A percentile compares a stretch with the other conserved stretches of the same genome.
These are phyloP conservation scores for Sitta europaea DNA, from an alignment of 2,113 vertebrate genomes.

Conservation along the genomic window DNA sequence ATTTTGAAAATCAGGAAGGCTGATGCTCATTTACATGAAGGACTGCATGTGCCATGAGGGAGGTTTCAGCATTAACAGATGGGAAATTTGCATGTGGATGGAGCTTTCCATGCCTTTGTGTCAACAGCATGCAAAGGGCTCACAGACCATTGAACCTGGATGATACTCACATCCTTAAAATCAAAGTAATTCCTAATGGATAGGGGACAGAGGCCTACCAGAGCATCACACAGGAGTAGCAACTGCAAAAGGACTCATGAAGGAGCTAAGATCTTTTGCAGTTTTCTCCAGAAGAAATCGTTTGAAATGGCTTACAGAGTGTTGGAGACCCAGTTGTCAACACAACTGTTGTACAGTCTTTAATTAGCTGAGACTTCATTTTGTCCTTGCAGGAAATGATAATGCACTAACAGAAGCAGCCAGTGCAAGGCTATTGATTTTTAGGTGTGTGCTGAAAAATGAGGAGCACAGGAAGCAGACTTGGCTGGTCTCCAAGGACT, in stretches of 20 bases:
- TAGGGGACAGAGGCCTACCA: neutral
- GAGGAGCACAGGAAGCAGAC: neutral
- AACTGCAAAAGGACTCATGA: neutral
- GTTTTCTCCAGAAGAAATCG: neutral
- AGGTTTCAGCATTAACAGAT: neutral
- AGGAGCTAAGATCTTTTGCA: neutral
- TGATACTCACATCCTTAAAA: neutral
- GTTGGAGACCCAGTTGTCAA: neutral
- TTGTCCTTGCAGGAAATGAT: constrained; percentile 19
- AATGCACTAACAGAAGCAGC: neutral
- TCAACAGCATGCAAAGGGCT: neutral
- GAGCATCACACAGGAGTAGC: neutral
- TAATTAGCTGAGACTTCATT: neutral
- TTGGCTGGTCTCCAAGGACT: neutral
- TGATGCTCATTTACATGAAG: neutral
- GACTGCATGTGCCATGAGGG: neutral
- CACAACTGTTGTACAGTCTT: neutral
- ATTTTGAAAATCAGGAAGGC: neutral
- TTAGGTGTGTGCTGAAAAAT: neutral
- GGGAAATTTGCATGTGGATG: neutral
- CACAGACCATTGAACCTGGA: neutral
- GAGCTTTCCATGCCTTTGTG: neutral
- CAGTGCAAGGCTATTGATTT: constrained; percentile 6
- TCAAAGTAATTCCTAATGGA: neutral
- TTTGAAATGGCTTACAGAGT: neutral